Evolutionary conservation across 2,113 vertebrate genomes (phyloP), one percentile per base, ranked within the genome.

Genomic region (Petromus typicus): DNA sequence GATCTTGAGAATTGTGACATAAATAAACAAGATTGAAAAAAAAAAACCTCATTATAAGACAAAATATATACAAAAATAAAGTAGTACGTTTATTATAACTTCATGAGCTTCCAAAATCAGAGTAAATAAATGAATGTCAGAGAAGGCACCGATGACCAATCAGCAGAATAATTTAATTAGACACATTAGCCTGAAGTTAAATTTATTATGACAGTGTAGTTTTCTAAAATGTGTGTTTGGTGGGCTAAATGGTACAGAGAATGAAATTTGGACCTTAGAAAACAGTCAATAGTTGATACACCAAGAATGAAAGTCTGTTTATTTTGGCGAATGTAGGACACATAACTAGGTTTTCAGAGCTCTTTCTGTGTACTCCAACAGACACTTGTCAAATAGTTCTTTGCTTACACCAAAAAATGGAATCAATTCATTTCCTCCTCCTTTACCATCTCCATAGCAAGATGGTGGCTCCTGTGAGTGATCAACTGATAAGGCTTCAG

Each of bases 341-440:
- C 51, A 51, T 30, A 67, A 34, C 6, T 34, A 64, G 2, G 5
- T 34, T 64, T 63, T 23, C 54, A 45, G 37, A 32, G 13, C 30
- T 66, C 37, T 18, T 25, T 22, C 14, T 30, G 3, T 30, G 12
- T 37, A 22, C 10, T n/a, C 34, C 76, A 5, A 22, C 76, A 13
- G 51, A 54, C 37, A 25, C 16, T 34, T 16, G 7, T 16, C 30
- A 40, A 17, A 40, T 56, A 27, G n/a, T 30, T 48, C 5, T 51
- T 37, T 2, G 63, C 25, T 12, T 18, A 37, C 14, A 40, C 7
- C 6, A 63, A 69, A 63, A 91, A 13, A 43, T 59, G 27, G 25
- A 4, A 45, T n/a, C 23, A 34, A n/a, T 34, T 54, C 30, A 11
- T 20, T 17, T 20, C 1, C 1, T 11, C 4, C 10, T 8, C 6